These are phyloP conservation scores for Arrhopalites spinosus DNA, from an alignment of 2,888 invertebrate species.

Conservation along the genomic window DNA sequence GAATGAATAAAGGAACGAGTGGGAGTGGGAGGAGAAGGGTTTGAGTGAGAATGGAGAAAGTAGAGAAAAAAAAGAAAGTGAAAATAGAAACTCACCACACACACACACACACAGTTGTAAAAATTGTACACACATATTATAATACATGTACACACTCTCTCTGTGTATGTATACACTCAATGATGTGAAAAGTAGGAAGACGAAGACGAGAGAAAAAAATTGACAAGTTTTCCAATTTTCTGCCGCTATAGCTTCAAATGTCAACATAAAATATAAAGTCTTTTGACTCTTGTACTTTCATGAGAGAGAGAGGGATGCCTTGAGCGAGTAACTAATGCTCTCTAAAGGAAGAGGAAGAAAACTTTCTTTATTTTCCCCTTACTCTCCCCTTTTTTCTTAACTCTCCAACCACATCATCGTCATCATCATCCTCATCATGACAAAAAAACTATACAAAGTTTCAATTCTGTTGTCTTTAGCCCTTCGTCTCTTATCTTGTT, in stretches of 20 bases:
- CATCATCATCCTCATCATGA: background rate
- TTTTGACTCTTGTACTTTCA: too few relatives aligned
- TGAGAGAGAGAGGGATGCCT: too few relatives aligned
- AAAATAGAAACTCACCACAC: too few relatives aligned
- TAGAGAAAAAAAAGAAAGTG: too few relatives aligned
- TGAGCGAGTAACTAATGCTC: background rate
- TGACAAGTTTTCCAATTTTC: conserved; percentile 33
- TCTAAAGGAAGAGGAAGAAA: background rate
- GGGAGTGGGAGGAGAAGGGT: too few relatives aligned
- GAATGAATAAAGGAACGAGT: too few relatives aligned
- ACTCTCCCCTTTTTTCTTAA: background rate
- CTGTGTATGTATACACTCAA: background rate
- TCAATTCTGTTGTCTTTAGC: too few relatives aligned
- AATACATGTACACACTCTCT: background rate
- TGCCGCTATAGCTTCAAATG: conserved; percentile 1
- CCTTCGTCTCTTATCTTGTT: too few relatives aligned
- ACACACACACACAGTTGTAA: background rate
- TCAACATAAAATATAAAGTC: background rate
- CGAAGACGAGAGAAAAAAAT: background rate
- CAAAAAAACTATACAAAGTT: too few relatives aligned
- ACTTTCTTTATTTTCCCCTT: background rate
- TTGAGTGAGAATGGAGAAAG: too few relatives aligned
- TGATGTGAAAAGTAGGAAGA: conserved; percentile 13
- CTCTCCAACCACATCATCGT: background rate
- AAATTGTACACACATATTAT: background rate